phyloP scores from a whole-genome alignment of 2,113 vertebrate species.

The Rhabdomys dilectus region DNA sequence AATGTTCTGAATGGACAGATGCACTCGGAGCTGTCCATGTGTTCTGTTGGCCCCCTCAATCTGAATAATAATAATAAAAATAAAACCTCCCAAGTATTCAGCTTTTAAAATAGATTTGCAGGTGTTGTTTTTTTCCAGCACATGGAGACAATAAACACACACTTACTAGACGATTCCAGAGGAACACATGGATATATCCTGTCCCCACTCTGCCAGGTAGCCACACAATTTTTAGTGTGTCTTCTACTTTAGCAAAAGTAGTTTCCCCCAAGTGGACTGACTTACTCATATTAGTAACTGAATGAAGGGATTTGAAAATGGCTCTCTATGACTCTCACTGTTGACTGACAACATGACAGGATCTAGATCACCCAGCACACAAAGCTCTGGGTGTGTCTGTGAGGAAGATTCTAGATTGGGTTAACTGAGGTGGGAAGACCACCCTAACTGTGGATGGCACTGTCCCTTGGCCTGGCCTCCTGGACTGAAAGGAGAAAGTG shows the following conservation, averaged over 20 bases:
- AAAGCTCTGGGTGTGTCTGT: background rate
- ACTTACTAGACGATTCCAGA: background rate
- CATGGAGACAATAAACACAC: background rate
- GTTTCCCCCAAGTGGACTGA: background rate
- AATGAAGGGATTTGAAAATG: background rate
- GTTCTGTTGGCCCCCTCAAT: background rate
- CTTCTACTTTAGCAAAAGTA: background rate
- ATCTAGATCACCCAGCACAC: background rate
- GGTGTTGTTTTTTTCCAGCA: background rate
- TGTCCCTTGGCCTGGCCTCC: background rate
- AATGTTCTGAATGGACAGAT: background rate
- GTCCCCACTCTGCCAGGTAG: background rate
- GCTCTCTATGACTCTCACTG: background rate
- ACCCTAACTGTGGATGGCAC: background rate
- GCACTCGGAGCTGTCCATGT: accelerated
- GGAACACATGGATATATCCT: accelerated
- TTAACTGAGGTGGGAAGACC: background rate
- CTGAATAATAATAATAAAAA: background rate
- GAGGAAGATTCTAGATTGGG: background rate
- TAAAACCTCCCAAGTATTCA: background rate
- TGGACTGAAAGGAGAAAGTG: background rate
- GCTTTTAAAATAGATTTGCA: background rate
- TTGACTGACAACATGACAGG: background rate
- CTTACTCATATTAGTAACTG: background rate
- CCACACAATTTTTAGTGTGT: no score